A percentile compares a stretch with the other conserved stretches of the same genome.
Conservation (phyloP, 2,113 vertebrate genomes). For the Cyprinodon variegatus region DNA sequence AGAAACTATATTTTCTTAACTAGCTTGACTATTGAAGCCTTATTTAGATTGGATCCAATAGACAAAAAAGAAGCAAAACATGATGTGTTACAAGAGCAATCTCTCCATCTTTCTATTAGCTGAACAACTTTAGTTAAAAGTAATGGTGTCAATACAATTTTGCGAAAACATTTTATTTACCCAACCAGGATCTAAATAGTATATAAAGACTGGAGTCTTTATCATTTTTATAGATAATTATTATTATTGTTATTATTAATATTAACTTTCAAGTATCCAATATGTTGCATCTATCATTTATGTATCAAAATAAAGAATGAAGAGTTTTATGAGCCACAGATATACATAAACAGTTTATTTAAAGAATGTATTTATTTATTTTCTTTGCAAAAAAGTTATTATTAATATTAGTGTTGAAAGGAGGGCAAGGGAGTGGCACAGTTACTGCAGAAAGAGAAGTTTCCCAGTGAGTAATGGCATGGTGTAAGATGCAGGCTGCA, state of each 20-base stretch:
- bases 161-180: background rate
- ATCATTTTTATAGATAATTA: background rate
- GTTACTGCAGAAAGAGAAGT: conserved; percentile 37
- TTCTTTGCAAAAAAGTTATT: conserved; percentile 4
- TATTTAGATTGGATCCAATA: no score
- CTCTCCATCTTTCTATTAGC: background rate
- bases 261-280: background rate
- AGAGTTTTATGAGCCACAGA: background rate
- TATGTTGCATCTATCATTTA: background rate
- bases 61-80: no score
- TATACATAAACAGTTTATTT: no score
- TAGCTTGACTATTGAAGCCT: no score
- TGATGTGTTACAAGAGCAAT: no score
- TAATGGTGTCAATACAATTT: background rate
- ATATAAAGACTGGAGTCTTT: background rate
- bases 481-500: conserved; percentile 25
- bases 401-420: background rate
- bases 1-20: no score
- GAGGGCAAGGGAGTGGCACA: background rate
- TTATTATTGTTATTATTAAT: background rate
- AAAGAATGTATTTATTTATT: background rate
- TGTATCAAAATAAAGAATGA: background rate
- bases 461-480: conserved; percentile 36
- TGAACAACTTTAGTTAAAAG: background rate
- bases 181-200: background rate